Evolutionary conservation across 1,140 invertebrate genomes (phyloP).

Genomic region (Mesaphorura yosii): DNA sequence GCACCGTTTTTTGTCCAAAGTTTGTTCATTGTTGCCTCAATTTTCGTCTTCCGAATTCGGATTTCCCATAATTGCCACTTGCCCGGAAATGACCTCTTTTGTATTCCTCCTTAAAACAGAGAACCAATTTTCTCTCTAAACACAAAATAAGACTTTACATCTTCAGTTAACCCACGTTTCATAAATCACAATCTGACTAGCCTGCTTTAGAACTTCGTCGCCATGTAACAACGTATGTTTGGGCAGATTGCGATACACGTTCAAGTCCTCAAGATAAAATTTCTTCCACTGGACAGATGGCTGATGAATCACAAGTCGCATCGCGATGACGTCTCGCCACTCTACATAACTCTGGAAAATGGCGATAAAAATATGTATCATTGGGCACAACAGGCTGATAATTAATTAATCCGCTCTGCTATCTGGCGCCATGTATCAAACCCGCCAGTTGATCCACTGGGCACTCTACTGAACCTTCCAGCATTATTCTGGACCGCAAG

Average conservation of each 20-base stretch:
- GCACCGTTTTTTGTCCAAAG: too few relatives aligned
- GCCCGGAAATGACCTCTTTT: conserved; percentile 21
- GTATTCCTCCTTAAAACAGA: conserved; percentile 23
- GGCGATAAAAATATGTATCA: conserved; percentile 9
- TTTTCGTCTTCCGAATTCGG: conserved; percentile 4
- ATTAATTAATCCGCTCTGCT: neutral
- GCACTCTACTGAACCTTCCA: too few relatives aligned
- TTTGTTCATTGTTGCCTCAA: too few relatives aligned
- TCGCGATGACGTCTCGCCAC: conserved; percentile 34
- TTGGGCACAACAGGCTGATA: neutral
- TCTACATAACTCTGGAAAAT: conserved; percentile 33
- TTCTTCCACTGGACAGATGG: conserved; percentile 45
- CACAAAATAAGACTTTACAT: conserved; percentile 1
- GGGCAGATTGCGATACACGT: conserved; percentile 34
- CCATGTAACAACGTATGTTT: conserved; percentile 25
- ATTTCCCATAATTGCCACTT: conserved; percentile 25
- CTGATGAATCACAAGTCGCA: conserved; percentile 42
- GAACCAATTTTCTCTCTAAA: conserved; percentile 25
- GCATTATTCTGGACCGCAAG: too few relatives aligned
- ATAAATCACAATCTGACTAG: neutral
- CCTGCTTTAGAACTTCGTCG: conserved; percentile 8
- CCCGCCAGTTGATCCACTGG: too few relatives aligned
- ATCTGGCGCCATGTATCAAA: neutral
- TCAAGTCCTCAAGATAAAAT: conserved; percentile 43
- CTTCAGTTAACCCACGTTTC: neutral